Evolutionary conservation across 1,140 invertebrate genomes (phyloP).

Genomic region (Zaprionus ornatus): DNA sequence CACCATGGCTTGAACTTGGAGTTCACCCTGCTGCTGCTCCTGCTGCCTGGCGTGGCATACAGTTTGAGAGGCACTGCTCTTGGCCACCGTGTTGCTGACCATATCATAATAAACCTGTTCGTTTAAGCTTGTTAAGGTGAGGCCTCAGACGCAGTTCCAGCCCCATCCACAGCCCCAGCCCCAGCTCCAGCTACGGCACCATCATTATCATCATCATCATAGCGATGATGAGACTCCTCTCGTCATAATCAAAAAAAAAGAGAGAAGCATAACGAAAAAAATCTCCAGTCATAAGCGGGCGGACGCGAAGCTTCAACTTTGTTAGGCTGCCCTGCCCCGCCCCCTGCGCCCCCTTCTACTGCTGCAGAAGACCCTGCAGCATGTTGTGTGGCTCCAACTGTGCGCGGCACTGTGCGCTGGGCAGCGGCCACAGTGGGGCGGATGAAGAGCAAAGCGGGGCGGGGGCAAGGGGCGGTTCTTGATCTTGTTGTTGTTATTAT

Average conservation of each 20-base stretch:
- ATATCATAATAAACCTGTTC: slow-evolving; percentile 80
- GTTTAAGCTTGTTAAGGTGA: slow-evolving; percentile 72
- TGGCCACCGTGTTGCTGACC: slow-evolving; percentile 22
- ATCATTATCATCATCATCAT: slow-evolving; percentile 25
- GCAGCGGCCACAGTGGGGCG: neutral
- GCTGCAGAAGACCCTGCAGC: slow-evolving; percentile 26
- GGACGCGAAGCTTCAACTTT: slow-evolving; percentile 66
- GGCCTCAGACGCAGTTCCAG: slow-evolving; percentile 41
- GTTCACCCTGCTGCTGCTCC: neutral
- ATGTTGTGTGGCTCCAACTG: slow-evolving; percentile 43
- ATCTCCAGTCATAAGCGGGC: slow-evolving; percentile 68
- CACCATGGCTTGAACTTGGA: neutral
- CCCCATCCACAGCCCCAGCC: slow-evolving; percentile 12
- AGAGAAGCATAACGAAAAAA: slow-evolving; percentile 5
- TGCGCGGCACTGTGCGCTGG: slow-evolving; percentile 11
- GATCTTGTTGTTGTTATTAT: slow-evolving; percentile 65
- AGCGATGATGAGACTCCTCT: slow-evolving; percentile 27
- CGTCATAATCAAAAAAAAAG: slow-evolving; percentile 55
- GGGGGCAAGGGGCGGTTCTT: slow-evolving; percentile 43
- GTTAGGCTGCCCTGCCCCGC: slow-evolving; percentile 25
- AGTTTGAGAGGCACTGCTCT: slow-evolving; percentile 35
- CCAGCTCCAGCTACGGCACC: slow-evolving; percentile 9
- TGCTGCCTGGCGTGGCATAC: slow-evolving; percentile 11
- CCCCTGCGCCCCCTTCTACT: neutral
- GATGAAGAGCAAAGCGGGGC: slow-evolving; percentile 23